Base-by-base conservation (phyloP, 2,888 invertebrate genomes). In the Mythimna lalbum region DNA sequence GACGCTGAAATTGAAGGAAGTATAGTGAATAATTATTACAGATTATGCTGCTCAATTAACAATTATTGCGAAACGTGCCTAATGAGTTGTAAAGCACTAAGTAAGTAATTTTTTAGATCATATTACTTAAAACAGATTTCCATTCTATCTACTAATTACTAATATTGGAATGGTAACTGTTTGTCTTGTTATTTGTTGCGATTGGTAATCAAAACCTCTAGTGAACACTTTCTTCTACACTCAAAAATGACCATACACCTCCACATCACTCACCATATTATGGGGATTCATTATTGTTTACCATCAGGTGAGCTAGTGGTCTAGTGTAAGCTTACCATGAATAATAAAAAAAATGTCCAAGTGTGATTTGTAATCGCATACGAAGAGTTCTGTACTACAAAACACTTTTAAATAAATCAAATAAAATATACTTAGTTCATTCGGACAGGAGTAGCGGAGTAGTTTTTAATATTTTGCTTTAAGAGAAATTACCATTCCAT, bases 1-100 rank as follows among this genome's bases (percentile, higher is more conserved):
- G 31, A n/a, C 17, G 12, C 10, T 33, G 23, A 47, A 53, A 69
- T 69, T 52, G 17, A n/a, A 55, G 31, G 61, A 61, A 61, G 55
- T 1, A 43, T 43, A 47, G 33, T 53, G 19, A 27, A 53, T 27
- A 60, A 60, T 69, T 47, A 4, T 59, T 53, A 36, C 10, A 52
- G 50, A 52, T 57, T 69, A 43, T 53, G 39, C 21, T 31, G 17
- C 12, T n/a, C 19, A 39, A 50, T 39, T 67, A 63, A 39, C 19
- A 9, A 39, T 31, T 69, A 21, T 69, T 56, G 36, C 2, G 14
- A 27, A 70, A 59, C 23, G 53, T 23, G 17, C 33, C 4, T 69
- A 52, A 69, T 69, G 56, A 43, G n/a, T 23, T 0, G 1, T 4
- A 43, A 17, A 52, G 39, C 12, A 43, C 14, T 27, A 27, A 66